Evolutionary conservation across 1,140 invertebrate species (phyloP), one percentile per base, ranked within the genome.

Genomic region (Eumeta japonica): DNA sequence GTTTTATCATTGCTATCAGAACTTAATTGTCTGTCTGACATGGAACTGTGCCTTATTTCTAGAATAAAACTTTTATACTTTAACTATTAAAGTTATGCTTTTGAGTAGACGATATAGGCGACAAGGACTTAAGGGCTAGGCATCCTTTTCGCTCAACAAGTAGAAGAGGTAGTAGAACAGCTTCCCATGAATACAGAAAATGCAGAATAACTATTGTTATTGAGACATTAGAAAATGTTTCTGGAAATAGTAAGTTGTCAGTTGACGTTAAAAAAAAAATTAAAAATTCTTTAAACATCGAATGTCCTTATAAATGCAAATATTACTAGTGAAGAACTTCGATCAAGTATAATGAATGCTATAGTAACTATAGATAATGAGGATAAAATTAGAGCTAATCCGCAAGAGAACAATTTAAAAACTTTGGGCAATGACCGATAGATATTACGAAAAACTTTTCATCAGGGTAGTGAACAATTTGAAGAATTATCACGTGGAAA

Each of bases 111-210:
- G 36, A 17, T 38, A 30, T 12, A 28, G 36, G 14, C 36, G 30
- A 30, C 36, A 38, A 12, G 36, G 28, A 11, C 30, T 38, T 30
- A 38, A 38, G 15, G 36, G 36, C n/a, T n/a, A n/a, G n/a, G n/a
- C n/a, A n/a, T n/a, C n/a, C n/a, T n/a, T n/a, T n/a, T n/a, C n/a
- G n/a, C n/a, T 27, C 36, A 38, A n/a, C 36, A 29, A 18, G 15
- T 38, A 16, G 36, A 38, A 38, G 28, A 38, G 28, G 16, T 30
- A 29, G 2, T 10, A 13, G 36, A 38, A 14, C 36, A 38, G 36
- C 28, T 38, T 29, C 28, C 36, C 4, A 30, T n/a, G 10, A 38
- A 29, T 18, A 9, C 27, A 38, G 9, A 19, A 11, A 28, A 27
- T 29, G 16, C 18, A 30, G 27, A 29, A 3, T 38, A 17, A 17